Evolutionary conservation across 2,888 invertebrate species (phyloP).

Genomic region (Cerastoderma edule): DNA sequence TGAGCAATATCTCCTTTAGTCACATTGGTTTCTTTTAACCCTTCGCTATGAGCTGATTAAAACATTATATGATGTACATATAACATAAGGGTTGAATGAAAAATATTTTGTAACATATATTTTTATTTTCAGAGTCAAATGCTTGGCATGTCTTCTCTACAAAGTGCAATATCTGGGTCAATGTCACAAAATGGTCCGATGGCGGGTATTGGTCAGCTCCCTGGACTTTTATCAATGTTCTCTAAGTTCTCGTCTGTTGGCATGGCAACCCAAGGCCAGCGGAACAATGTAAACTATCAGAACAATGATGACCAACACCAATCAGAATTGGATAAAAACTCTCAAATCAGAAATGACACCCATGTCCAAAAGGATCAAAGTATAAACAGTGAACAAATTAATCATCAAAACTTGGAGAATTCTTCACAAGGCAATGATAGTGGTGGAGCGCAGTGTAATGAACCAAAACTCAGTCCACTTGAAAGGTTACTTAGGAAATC

Average conservation of each 20-base stretch:
- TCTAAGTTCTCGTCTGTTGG: neutral
- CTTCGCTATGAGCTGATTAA: too few species aligned
- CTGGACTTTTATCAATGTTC: conserved; percentile 21
- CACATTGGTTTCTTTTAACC: neutral
- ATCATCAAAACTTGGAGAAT: neutral
- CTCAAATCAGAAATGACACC: too few species aligned
- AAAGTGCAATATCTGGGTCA: neutral
- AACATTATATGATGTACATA: neutral
- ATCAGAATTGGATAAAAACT: neutral
- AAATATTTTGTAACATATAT: neutral
- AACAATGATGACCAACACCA: neutral
- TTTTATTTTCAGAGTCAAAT: conserved; percentile 48
- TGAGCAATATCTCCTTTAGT: neutral
- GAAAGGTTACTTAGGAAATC: conserved; percentile 10
- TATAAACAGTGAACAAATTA: neutral
- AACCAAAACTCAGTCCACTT: neutral
- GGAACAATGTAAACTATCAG: neutral
- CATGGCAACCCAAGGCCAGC: neutral
- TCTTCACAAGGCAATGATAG: too few species aligned
- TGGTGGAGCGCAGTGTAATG: neutral
- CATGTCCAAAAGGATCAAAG: too few species aligned
- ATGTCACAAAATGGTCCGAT: conserved; percentile 3
- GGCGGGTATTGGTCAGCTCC: neutral
- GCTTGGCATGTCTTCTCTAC: conserved; percentile 15
- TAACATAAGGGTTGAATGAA: neutral